A percentile compares a stretch with the other conserved stretches of the same genome.
These are phyloP conservation scores for Papilio helenus DNA, from an alignment of 1,140 invertebrate genomes.

Conservation along the genomic window DNA sequence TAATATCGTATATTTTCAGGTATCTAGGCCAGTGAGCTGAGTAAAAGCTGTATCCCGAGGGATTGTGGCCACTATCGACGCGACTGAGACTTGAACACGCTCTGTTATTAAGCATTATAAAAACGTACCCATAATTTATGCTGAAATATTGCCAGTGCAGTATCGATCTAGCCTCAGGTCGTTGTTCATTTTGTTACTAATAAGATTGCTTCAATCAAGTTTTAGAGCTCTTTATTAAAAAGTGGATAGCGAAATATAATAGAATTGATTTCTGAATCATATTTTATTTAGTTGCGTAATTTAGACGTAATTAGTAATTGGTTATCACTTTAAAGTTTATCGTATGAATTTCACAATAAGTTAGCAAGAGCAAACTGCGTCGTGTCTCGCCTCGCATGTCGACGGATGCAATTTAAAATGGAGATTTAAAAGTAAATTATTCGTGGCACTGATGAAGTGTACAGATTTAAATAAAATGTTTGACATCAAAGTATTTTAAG, in stretches of 20 bases:
- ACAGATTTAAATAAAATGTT: background rate
- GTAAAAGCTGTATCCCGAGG: background rate
- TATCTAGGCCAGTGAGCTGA: background rate
- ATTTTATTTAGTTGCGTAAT: no score
- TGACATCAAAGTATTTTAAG: background rate
- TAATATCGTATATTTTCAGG: background rate
- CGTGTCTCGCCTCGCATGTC: background rate
- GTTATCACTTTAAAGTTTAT: background rate
- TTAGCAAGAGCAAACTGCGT: background rate
- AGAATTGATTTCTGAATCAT: no score
- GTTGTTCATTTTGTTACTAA: background rate
- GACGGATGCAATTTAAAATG: conserved; percentile 17
- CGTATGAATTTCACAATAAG: background rate
- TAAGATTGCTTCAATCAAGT: no score
- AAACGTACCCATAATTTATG: conserved; percentile 9
- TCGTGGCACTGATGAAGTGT: conserved; percentile 8
- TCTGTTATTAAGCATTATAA: background rate
- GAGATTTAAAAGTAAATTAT: conserved; percentile 24
- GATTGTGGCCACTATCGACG: background rate
- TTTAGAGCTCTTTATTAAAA: no score
- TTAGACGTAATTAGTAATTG: background rate
- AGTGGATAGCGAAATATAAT: no score
- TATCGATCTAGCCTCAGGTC: background rate
- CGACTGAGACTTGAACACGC: background rate
- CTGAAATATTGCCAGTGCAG: background rate